Percentiles rank a stretch among this genome's conserved stretches.
Evolutionary conservation across 2,797 vertebrate genomes (phyloP).

Genomic region (Melanogrammus aeglefinus): DNA sequence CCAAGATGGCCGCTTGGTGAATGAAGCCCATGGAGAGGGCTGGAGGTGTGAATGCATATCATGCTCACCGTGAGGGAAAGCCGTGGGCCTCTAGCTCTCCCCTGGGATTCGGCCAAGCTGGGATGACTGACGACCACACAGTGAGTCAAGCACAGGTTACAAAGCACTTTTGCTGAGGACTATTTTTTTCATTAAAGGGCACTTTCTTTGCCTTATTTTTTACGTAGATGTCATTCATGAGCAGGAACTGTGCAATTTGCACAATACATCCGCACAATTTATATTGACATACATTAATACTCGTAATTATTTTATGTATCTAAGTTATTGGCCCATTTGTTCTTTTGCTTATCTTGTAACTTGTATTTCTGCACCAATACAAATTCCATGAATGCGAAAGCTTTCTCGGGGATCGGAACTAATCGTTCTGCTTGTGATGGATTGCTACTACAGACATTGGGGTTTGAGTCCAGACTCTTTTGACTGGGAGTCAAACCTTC

Average conservation of each 20-base stretch:
- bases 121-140: conserved; percentile 46
- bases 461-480: neutral
- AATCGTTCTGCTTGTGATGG: too few relatives aligned
- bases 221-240: neutral
- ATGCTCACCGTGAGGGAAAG: conserved; percentile 56
- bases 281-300: neutral
- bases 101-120: conserved; percentile 57
- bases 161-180: neutral
- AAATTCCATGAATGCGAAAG: neutral
- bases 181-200: neutral
- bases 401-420: too few relatives aligned
- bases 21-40: neutral
- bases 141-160: neutral
- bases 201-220: too few relatives aligned
- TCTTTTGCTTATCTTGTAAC: neutral
- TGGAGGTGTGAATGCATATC: neutral
- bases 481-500: too few relatives aligned
- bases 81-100: conserved; percentile 49
- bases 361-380: neutral
- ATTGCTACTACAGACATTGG: neutral
- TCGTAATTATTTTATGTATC: neutral
- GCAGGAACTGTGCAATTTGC: neutral
- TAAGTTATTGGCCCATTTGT: neutral
- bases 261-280: too few relatives aligned
- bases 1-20: neutral